A percentile compares a stretch with the other conserved stretches of the same genome.
These are phyloP conservation scores for Drosophila engyochracea DNA, from an alignment of 2,888 invertebrate species.

Conservation along the genomic window DNA sequence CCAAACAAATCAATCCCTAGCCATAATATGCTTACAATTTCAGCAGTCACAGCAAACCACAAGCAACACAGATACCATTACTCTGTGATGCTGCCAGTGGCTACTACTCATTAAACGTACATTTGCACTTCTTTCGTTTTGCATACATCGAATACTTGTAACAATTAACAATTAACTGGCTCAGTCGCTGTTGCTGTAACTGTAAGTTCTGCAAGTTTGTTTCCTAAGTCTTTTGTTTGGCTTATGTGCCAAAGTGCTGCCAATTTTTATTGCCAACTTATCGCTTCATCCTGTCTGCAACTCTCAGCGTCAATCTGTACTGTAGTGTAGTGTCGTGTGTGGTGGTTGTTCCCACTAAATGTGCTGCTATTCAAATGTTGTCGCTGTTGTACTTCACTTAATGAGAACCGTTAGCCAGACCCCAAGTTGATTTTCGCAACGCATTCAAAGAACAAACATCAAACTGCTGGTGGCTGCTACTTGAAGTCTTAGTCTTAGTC, in stretches of 20 bases:
- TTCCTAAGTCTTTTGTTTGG: conserved; percentile 66
- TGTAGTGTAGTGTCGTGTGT: conserved; percentile 49
- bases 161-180: conserved; percentile 78
- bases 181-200: conserved; percentile 38
- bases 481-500: conserved; percentile 19
- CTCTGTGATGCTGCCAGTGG: conserved; percentile 5
- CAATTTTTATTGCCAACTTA: conserved; percentile 79
- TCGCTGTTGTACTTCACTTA: conserved; percentile 69
- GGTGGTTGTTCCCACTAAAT: conserved; percentile 62
- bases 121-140: conserved; percentile 69
- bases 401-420: conserved; percentile 72
- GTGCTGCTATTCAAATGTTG: conserved; percentile 54
- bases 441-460: conserved; percentile 76
- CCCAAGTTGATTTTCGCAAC: conserved; percentile 67
- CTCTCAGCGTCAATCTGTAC: conserved; percentile 19
- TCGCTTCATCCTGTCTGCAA: conserved; percentile 67
- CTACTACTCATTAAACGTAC: conserved; percentile 68
- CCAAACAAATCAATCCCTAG: conserved; percentile 27
- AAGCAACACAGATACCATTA: conserved; percentile 21
- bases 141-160: conserved; percentile 70
- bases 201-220: conserved; percentile 42
- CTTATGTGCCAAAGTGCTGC: conserved; percentile 77
- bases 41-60: conserved; percentile 24
- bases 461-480: conserved; percentile 54
- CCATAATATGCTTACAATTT: conserved; percentile 8